Percentiles rank a stretch among this genome's conserved stretches.
Evolutionary conservation across 37 sponge, comb jelly and placozoan species (phyloP).

Genomic region (Tethya wilhelma): DNA sequence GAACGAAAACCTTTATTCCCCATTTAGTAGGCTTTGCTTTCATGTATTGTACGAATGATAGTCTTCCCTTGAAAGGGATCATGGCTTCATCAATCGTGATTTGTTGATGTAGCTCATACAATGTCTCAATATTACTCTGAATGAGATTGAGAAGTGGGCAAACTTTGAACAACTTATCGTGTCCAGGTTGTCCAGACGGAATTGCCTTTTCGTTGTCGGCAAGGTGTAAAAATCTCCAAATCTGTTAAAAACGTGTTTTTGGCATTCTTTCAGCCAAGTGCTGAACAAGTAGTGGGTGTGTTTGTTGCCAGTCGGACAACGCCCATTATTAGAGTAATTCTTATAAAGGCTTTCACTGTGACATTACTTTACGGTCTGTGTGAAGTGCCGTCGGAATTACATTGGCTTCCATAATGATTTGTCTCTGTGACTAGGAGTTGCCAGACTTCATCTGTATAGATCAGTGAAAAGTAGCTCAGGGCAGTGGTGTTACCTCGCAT

Average conservation of each 20-base stretch:
- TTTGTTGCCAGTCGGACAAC: not conserved
- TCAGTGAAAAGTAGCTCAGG: not conserved
- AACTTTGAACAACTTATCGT: constrained; percentile 40
- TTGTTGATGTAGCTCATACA: not conserved
- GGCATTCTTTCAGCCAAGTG: not conserved
- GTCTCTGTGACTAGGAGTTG: too few relatives aligned
- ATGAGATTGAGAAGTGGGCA: not conserved
- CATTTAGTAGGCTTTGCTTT: constrained; percentile 8
- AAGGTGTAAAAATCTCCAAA: constrained; percentile 3
- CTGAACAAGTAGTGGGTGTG: not conserved
- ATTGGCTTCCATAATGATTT: not conserved
- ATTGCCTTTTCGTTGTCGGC: not conserved
- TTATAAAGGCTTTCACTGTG: not conserved
- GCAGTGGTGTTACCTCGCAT: not conserved
- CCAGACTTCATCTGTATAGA: not conserved
- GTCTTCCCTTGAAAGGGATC: constrained; percentile 17
- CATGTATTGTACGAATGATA: constrained; percentile 10
- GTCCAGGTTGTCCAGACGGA: not conserved
- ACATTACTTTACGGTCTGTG: not conserved
- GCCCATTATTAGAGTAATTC: not conserved
- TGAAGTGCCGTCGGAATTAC: not conserved
- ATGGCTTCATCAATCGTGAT: constrained; percentile 7
- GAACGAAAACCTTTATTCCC: constrained; percentile 4
- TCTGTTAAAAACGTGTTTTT: not conserved
- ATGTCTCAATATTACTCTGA: not conserved